A percentile compares a stretch with the other conserved stretches of the same genome.
Conservation (phyloP, 2,113 vertebrate genomes). For the Trematomus loennbergii region DNA sequence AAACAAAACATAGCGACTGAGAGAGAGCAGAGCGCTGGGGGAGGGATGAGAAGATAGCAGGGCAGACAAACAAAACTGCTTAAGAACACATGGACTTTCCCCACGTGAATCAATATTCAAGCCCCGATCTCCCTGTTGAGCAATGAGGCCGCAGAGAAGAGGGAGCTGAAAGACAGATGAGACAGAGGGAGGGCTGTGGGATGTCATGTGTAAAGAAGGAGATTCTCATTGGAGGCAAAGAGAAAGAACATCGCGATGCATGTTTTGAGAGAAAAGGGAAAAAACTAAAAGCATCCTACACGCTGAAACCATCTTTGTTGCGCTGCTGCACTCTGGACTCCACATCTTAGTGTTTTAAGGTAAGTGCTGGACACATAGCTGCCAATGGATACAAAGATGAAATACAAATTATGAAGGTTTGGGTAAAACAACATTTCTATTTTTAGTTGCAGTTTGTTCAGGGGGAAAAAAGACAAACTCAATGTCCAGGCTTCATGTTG, state of each 20-base stretch:
- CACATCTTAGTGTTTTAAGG: constrained; percentile 44
- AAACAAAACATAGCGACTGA: constrained; percentile 68
- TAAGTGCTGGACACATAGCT: constrained; percentile 47
- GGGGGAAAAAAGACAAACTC: neutral
- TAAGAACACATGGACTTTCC: constrained; percentile 77
- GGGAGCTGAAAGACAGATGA: constrained; percentile 63
- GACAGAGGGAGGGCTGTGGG: constrained; percentile 68
- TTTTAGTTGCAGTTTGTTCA: constrained; percentile 19
- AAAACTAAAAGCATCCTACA: constrained; percentile 37
- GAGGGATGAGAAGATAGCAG: constrained; percentile 56
- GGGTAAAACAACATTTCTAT: constrained; percentile 4
- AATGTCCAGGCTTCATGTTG: neutral
- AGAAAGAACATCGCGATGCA: constrained; percentile 54
- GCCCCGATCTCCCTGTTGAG: constrained; percentile 73
- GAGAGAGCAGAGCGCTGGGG: constrained; percentile 27
- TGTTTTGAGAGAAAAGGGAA: constrained; percentile 31
- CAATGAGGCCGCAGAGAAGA: constrained; percentile 75
- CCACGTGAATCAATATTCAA: constrained; percentile 83
- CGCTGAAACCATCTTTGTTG: constrained; percentile 41
- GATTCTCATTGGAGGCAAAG: constrained; percentile 74
- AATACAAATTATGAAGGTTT: neutral
- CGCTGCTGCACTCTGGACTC: constrained; percentile 24
- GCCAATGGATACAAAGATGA: neutral
- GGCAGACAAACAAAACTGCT: constrained; percentile 77
- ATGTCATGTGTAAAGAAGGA: constrained; percentile 62